Conservation (phyloP, 2,797 vertebrate genomes). For the Clarias pachynema region DNA sequence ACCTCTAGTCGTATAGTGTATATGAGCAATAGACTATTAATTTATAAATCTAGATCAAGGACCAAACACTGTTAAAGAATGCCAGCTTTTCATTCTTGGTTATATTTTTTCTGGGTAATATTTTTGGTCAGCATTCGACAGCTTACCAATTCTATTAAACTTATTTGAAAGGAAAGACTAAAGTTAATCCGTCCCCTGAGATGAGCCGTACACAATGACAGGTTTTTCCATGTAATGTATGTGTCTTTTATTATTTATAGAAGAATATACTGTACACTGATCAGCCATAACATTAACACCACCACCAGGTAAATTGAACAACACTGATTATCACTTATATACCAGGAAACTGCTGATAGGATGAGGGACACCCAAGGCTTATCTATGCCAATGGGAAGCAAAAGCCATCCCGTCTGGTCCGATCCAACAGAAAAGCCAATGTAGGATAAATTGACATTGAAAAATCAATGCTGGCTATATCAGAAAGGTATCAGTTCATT, state of each 20-base stretch:
- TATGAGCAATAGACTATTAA: neutral
- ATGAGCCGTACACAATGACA: neutral
- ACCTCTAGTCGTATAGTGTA: neutral
- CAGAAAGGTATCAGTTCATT: no score
- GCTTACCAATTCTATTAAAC: neutral
- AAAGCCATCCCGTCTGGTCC: no score
- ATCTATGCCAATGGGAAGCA: no score
- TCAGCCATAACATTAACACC: no score
- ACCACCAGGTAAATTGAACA: no score
- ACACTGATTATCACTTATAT: no score
- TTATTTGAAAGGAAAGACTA: neutral
- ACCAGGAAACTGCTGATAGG: no score
- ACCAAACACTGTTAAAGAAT: constrained; percentile 23
- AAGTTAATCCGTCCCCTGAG: neutral
- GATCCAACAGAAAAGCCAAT: no score
- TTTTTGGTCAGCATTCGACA: neutral
- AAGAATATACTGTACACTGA: no score
- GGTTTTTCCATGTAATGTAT: neutral
- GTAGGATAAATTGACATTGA: no score
- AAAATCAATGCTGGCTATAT: no score
- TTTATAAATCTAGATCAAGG: neutral
- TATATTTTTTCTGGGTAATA: neutral
- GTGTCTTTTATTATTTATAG: neutral
- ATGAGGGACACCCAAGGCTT: no score
- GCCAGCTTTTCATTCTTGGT: neutral